Evolutionary conservation across 2,113 vertebrate species (phyloP).

Genomic region (Pterocles orientalis): DNA sequence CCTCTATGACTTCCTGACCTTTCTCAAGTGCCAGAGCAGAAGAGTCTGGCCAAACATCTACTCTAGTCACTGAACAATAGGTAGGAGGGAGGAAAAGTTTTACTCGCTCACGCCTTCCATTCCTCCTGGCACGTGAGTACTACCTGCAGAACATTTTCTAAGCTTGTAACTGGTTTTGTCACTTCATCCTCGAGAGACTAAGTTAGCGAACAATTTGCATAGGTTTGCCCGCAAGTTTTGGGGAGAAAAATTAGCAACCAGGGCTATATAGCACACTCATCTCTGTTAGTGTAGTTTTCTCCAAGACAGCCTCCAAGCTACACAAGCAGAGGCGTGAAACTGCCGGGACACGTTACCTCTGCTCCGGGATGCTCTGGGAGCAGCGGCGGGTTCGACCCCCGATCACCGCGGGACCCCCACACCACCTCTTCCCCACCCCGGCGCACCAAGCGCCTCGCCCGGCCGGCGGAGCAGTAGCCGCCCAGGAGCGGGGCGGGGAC

Average conservation of each 20-base stretch:
- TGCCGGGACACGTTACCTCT: background rate
- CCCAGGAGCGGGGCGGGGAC: background rate
- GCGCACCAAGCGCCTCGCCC: background rate
- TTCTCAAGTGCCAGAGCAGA: background rate
- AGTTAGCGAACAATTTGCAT: background rate
- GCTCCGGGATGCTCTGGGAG: background rate
- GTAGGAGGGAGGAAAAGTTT: background rate
- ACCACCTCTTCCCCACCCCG: background rate
- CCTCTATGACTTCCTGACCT: background rate
- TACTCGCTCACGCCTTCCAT: background rate
- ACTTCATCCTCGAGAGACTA: background rate
- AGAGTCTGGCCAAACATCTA: background rate
- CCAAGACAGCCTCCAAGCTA: background rate
- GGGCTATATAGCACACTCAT: too few relatives aligned
- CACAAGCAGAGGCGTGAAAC: background rate
- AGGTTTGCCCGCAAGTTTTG: background rate
- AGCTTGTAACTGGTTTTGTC: background rate
- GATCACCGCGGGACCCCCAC: background rate
- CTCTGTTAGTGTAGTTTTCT: rapidly evolving
- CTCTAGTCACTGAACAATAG: rapidly evolving
- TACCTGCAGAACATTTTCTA: background rate
- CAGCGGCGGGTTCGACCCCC: rapidly evolving
- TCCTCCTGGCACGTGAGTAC: background rate
- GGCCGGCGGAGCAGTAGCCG: background rate
- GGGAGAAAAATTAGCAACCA: background rate